Conservation (phyloP, 2,888 invertebrate genomes). For the Apodemia zela region DNA sequence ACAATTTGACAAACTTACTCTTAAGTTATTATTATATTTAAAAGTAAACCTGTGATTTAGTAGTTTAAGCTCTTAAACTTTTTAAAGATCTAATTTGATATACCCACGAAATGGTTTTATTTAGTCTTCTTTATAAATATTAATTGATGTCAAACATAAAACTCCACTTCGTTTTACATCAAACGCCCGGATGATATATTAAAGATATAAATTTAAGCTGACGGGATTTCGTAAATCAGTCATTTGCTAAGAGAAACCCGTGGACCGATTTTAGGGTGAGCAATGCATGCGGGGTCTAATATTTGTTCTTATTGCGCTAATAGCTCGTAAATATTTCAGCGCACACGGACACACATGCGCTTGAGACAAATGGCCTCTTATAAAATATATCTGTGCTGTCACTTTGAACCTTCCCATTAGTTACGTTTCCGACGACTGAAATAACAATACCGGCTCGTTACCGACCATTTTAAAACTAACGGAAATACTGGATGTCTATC, state of each 20-base stretch:
- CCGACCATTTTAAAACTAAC: constrained; percentile 39
- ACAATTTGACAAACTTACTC: background rate
- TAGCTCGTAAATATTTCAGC: constrained; percentile 78
- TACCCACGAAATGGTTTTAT: background rate
- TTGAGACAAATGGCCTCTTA: constrained; percentile 67
- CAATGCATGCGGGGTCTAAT: constrained; percentile 40
- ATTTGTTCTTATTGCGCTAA: constrained; percentile 68
- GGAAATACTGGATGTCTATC: constrained; percentile 61
- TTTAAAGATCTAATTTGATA: background rate
- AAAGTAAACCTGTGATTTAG: background rate
- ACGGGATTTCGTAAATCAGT: constrained; percentile 54
- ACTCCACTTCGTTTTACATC: constrained; percentile 33
- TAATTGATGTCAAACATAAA: constrained; percentile 7
- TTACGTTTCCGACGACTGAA: constrained; percentile 71
- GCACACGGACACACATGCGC: constrained; percentile 59
- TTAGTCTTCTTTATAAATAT: background rate
- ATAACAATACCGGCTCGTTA: constrained; percentile 62
- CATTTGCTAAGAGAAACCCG: constrained; percentile 53
- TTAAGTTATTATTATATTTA: background rate
- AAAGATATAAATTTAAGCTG: constrained; percentile 24
- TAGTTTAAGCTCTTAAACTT: background rate
- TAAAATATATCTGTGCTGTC: constrained; percentile 67
- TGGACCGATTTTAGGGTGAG: constrained; percentile 43
- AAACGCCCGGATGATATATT: constrained; percentile 32
- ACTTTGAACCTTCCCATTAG: constrained; percentile 67